Conservation (phyloP, 2,888 invertebrate genomes). For the Ornithoptera priamus region DNA sequence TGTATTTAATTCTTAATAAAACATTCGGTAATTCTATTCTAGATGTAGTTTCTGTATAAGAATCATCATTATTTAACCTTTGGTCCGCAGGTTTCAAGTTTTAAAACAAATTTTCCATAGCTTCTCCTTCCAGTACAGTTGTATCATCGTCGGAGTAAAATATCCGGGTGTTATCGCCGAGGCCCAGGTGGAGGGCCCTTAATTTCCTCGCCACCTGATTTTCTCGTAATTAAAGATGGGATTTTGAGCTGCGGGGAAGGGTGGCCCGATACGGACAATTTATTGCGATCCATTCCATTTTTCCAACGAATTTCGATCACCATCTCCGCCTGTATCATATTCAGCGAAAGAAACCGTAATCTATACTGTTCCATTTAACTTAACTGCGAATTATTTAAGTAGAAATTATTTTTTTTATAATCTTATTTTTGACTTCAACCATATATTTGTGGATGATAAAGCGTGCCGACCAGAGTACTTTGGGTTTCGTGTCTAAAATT, state of each 20-base stretch:
- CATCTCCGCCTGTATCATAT: conserved; percentile 9
- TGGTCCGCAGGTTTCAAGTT: no score
- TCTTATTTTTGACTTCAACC: no score
- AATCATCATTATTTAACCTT: no score
- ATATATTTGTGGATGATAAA: no score
- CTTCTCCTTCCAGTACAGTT: conserved; percentile 8
- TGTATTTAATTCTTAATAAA: no score
- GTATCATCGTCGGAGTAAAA: conserved; percentile 41
- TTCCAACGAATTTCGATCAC: conserved; percentile 15
- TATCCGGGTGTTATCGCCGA: conserved; percentile 47
- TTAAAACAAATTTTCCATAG: no score
- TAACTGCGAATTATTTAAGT: no score
- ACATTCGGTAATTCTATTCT: no score
- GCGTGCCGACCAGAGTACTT: no score
- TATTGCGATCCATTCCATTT: conserved; percentile 35
- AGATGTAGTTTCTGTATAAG: no score
- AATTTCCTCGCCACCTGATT: conserved; percentile 53
- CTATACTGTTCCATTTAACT: not conserved
- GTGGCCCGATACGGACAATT: conserved; percentile 39
- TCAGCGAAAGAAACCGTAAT: conserved; percentile 7
- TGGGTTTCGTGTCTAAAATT: no score
- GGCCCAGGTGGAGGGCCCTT: conserved; percentile 46
- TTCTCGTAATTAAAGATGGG: conserved; percentile 58
- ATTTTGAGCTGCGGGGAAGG: conserved; percentile 44
- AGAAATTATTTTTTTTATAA: no score